Evolutionary conservation across 2,113 vertebrate genomes (phyloP).

Genomic region (Conger conger): DNA sequence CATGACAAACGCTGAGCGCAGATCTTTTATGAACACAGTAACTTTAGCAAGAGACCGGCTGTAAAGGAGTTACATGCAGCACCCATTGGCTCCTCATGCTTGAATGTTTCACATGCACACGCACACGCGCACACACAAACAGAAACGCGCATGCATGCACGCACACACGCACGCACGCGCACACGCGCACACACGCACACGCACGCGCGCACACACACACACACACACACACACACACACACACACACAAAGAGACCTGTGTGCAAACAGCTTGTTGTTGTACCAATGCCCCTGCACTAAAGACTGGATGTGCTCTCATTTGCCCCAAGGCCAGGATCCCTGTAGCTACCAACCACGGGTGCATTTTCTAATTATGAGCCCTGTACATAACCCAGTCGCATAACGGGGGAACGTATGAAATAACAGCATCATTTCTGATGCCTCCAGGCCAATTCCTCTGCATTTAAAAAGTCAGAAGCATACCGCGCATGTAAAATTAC

Average conservation of each 20-base stretch:
- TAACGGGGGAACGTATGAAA: constrained; percentile 29
- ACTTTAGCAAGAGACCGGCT: no score
- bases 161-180: no score
- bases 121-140: no score
- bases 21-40: neutral
- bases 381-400: constrained; percentile 13
- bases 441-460: constrained; percentile 31
- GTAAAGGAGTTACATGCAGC: no score
- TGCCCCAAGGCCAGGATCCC: constrained; percentile 33
- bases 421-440: constrained; percentile 41
- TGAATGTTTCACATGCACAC: no score
- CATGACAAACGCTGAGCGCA: neutral
- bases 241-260: neutral
- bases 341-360: constrained; percentile 35
- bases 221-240: no score
- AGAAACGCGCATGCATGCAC: no score
- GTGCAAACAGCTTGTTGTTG: no score
- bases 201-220: no score
- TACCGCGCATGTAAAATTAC: neutral
- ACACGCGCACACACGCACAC: no score
- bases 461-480: neutral
- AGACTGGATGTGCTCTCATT: constrained; percentile 31
- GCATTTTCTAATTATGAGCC: constrained; percentile 25
- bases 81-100: no score
- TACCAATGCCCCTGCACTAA: constrained; percentile 33